Evolutionary conservation across 2,888 invertebrate species (phyloP).

Genomic region (Chrysomela aeneicollis): DNA sequence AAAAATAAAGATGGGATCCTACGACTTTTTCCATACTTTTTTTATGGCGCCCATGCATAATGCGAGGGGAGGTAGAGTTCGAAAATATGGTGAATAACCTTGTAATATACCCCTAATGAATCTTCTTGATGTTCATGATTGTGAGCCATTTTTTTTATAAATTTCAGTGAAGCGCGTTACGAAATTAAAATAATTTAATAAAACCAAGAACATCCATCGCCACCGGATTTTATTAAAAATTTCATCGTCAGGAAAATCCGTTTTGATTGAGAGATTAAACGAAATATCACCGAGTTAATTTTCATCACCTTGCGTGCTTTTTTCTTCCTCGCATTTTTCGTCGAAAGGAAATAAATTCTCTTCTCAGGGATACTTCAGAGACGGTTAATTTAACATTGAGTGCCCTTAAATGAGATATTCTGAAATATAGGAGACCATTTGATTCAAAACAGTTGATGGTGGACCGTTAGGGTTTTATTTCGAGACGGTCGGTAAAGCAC

Average conservation of each 20-base stretch:
- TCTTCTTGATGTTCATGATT: background rate
- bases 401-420: background rate
- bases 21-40: no score
- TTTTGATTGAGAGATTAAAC: slow-evolving; percentile 1
- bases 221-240: slow-evolving; percentile 1
- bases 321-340: background rate
- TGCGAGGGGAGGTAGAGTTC: no score
- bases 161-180: background rate
- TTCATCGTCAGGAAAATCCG: slow-evolving; percentile 1
- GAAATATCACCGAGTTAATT: slow-evolving; percentile 2
- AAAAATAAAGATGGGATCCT: no score
- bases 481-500: no score
- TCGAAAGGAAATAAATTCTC: slow-evolving; percentile 1
- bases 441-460: background rate
- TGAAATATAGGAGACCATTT: background rate
- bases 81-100: background rate
- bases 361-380: slow-evolving; percentile 1
- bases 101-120: no score
- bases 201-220: slow-evolving; percentile 5
- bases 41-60: no score
- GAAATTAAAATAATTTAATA: slow-evolving; percentile 2
- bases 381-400: slow-evolving; percentile 6
- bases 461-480: background rate
- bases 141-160: background rate
- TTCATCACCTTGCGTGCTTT: background rate